These are phyloP conservation scores for Agapostemon virescens DNA, from an alignment of 2,888 invertebrate genomes.

Conservation along the genomic window DNA sequence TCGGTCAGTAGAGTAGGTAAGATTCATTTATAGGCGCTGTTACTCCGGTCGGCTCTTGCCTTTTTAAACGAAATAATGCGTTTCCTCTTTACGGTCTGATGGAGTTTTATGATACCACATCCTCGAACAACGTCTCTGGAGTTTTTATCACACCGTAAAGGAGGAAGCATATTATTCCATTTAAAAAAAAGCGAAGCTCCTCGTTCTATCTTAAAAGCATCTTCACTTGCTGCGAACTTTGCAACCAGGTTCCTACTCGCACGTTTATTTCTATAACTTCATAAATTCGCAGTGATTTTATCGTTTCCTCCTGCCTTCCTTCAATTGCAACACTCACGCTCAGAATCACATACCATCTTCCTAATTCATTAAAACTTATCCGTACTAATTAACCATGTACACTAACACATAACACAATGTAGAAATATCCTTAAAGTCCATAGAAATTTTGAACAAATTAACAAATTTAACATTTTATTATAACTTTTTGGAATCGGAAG, in stretches of 20 bases:
- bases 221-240: constrained; percentile 8
- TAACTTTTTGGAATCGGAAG: too few species aligned
- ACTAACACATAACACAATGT: too few species aligned
- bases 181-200: neutral
- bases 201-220: constrained; percentile 12
- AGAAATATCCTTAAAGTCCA: too few species aligned
- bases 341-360: too few species aligned
- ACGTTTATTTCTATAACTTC: constrained; percentile 1
- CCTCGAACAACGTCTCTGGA: constrained; percentile 3
- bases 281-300: neutral
- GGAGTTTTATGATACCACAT: constrained; percentile 19
- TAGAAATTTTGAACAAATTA: too few species aligned
- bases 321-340: neutral
- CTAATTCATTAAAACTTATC: too few species aligned
- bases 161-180: neutral
- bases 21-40: constrained; percentile 10
- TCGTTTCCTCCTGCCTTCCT: neutral
- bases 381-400: too few species aligned
- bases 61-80: constrained; percentile 22
- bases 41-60: neutral
- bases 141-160: constrained; percentile 20
- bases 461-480: too few species aligned
- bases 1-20: neutral
- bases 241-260: neutral
- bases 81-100: constrained; percentile 25